Conservation (phyloP, 2,113 vertebrate species). For the Otocyon megalotis region DNA sequence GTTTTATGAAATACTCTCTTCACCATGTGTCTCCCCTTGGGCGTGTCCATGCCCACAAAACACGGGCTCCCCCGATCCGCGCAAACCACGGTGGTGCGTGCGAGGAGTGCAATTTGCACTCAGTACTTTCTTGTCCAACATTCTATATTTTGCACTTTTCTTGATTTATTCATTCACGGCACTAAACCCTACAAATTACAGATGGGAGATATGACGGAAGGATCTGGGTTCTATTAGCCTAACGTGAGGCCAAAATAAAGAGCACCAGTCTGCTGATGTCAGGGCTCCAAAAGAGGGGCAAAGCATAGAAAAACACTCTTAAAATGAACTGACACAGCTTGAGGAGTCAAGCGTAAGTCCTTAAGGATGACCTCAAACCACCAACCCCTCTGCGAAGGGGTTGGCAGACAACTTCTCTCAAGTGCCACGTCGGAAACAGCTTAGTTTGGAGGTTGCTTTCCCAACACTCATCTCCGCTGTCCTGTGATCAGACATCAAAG, state of each 20-base stretch:
- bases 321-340: neutral
- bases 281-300: neutral
- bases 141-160: neutral
- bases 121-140: neutral
- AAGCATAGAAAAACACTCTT: fast-evolving
- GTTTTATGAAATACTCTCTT: neutral
- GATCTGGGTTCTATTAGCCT: fast-evolving
- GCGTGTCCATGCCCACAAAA: neutral
- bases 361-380: fast-evolving
- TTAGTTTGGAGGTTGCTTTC: fast-evolving
- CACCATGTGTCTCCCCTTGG: neutral
- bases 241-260: neutral
- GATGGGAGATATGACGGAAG: fast-evolving
- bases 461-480: neutral
- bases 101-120: neutral
- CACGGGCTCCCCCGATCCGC: neutral
- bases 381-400: neutral
- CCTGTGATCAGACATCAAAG: neutral
- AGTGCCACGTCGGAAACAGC: fast-evolving
- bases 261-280: neutral
- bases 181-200: neutral
- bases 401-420: neutral
- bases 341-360: neutral
- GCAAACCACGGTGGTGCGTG: fast-evolving
- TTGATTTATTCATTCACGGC: neutral